Conservation (phyloP, 2,888 invertebrate species). For the Ormyrus nitidulus region DNA sequence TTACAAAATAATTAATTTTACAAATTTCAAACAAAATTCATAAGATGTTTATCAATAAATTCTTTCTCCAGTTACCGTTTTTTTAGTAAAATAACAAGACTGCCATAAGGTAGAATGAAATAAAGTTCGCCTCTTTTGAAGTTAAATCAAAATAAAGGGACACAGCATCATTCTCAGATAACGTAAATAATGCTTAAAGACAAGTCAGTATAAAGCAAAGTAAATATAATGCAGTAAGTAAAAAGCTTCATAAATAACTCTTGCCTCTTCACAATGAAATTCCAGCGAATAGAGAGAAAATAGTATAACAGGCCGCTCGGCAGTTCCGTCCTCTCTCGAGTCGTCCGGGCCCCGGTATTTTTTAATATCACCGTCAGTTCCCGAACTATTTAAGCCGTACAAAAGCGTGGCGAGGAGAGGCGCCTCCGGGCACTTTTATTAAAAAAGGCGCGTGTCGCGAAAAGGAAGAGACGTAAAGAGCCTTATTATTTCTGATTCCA, state of each 20-base stretch:
- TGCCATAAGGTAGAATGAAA: too few species aligned
- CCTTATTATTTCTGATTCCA: constrained; percentile 37
- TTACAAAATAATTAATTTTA: too few species aligned
- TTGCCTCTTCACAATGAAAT: background rate
- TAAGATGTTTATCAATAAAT: too few species aligned
- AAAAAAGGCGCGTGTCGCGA: background rate
- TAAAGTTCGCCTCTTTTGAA: too few species aligned
- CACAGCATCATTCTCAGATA: too few species aligned
- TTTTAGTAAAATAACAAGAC: too few species aligned
- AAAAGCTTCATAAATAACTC: background rate
- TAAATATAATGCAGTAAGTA: background rate
- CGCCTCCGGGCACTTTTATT: constrained; percentile 8
- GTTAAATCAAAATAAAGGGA: too few species aligned
- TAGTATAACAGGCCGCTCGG: too few species aligned
- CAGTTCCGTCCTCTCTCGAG: too few species aligned
- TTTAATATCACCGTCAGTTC: constrained; percentile 12
- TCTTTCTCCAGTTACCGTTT: too few species aligned
- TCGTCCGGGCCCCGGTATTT: constrained; percentile 5
- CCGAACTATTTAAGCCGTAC: background rate
- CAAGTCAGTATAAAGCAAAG: background rate
- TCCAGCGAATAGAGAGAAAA: constrained; percentile 1
- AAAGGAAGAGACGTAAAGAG: constrained; percentile 10
- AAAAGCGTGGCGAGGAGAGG: background rate
- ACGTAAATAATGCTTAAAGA: too few species aligned
- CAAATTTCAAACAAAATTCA: too few species aligned